These are phyloP conservation scores for Oryzias curvinotus DNA, from an alignment of 2,113 vertebrate species.

Conservation along the genomic window DNA sequence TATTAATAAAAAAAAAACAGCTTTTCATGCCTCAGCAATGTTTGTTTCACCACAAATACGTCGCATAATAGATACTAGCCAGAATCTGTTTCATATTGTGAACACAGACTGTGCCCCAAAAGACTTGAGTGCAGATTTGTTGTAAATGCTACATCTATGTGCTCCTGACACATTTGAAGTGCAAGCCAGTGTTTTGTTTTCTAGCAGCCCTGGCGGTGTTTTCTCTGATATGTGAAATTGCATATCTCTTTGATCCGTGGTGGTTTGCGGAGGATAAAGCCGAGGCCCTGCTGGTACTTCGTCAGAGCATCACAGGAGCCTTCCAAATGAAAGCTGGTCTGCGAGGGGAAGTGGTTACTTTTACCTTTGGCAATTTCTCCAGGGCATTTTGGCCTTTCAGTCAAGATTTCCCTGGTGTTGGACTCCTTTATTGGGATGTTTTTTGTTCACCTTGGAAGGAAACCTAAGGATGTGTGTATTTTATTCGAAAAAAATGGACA, in stretches of 20 bases:
- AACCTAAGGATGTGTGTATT: too few relatives aligned
- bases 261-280: conserved; percentile 31
- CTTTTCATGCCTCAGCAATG: too few relatives aligned
- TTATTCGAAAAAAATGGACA: too few relatives aligned
- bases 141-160: conserved; percentile 22
- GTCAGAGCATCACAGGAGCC: conserved; percentile 21
- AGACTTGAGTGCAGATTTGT: conserved; percentile 7
- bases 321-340: conserved; percentile 8
- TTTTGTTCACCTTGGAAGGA: background rate
- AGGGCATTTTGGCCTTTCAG: conserved; percentile 20
- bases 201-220: conserved; percentile 45
- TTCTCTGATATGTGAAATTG: conserved; percentile 53
- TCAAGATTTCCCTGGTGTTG: background rate
- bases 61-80: too few relatives aligned
- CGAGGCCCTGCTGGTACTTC: conserved; percentile 34
- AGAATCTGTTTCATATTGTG: conserved; percentile 4
- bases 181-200: conserved; percentile 48
- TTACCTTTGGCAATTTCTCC: conserved; percentile 20
- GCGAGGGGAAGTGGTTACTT: conserved; percentile 23
- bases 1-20: too few relatives aligned
- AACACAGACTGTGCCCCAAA: conserved; percentile 2
- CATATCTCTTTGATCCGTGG: conserved; percentile 53
- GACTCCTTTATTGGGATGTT: conserved; percentile 7
- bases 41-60: too few relatives aligned
- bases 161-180: conserved; percentile 34